Base-by-base conservation (phyloP, 1,140 invertebrate genomes). In the Lordiphosa mommai region DNA sequence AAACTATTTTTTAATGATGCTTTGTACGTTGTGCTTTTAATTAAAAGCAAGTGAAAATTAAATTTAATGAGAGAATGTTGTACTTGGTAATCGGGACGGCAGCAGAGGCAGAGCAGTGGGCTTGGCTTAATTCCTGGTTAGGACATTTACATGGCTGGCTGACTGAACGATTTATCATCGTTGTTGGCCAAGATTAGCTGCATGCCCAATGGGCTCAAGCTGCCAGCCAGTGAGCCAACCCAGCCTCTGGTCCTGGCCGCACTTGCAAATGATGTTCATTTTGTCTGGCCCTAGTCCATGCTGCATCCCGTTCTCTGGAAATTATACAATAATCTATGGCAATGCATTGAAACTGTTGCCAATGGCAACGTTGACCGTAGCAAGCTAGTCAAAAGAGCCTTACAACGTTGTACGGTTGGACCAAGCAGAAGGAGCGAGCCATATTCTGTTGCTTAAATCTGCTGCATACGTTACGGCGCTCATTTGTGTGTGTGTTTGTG, bases 1-100 rank as follows among this genome's bases (percentile, higher is more conserved):
- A 76, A 82, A 82, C 77, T 82, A 84, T 84, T 76, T 82, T 80
- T 82, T 82, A 82, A 84, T 63, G 77, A 71, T 34, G 76, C 71
- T 84, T 67, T 71, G 71, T 71, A 38, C 20, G 20, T 23, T 23
- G 20, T 67, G 58, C 66, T 53, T 76, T 69, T 82, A 84, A 82
- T 84, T 82, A 84, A 82, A 82, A 70, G 58, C 77, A 48, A 72
- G 71, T 65, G 67, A 53, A 64, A 82, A 76, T 82, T 82, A 82
- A 76, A 84, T 84, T 82, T 76, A 84, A 82, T 74, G 71, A 84
- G 36, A 23, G 14, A 17, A 41, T 66, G 27, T 47, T 9, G 29
- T 14, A 14, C 10, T 38, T 38, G 14, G 16, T 17, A 38, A 38
- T 17, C 16, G 16, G 13, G 10, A 2, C 4, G 13, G 33, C 13